Base-by-base conservation (phyloP, 2,888 invertebrate species). In the Syrista parreyssii region DNA sequence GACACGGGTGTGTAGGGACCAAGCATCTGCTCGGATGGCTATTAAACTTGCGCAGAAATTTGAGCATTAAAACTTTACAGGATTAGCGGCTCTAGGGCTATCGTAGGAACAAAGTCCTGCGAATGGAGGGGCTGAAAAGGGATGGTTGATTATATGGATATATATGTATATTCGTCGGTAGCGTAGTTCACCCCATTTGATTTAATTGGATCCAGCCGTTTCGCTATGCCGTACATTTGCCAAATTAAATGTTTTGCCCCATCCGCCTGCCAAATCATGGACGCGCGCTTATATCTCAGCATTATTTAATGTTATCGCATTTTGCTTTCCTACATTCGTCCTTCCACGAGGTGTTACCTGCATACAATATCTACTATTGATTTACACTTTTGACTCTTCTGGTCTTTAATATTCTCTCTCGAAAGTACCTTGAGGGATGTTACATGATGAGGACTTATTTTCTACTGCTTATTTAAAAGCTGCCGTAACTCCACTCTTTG, bases 181-280 rank as follows among this genome's bases (percentile, higher is more conserved):
- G 11, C 32, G 75, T 74, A 74, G 77, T 75, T 75, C 77, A 77
- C 77, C 74, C 75, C 77, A 77, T 77, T 77, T 77, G 77, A 77
- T 77, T 77, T 77, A 77, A 77, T 77, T 77, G 77, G 77, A 77
- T 77, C 74, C 77, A 55, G 75, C 74, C 71, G 74, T 55, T 76
- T 35, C 73, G 34, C 34, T 11, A 68, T 68, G 77, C 55, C n/a
- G 35, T 74, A 75, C 77, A 77, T 77, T 77, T 75, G 77, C 77
- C 34, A 75, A 77, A 77, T 77, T 74, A 75, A 77, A 77, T 77
- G 69, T 77, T 77, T 75, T 71, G 32, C 76, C 31, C 73, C 68
- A 72, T 72, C 34, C 34, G 12, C 32, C 72, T 33, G 32, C 71
- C 71, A 33, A 31, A 71, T 71, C 71, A 31, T 9, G 71, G 71